A percentile compares a stretch with the other conserved stretches of the same genome.
phyloP scores from a whole-genome alignment of 2,797 vertebrate species.

The Silurus aristotelis region DNA sequence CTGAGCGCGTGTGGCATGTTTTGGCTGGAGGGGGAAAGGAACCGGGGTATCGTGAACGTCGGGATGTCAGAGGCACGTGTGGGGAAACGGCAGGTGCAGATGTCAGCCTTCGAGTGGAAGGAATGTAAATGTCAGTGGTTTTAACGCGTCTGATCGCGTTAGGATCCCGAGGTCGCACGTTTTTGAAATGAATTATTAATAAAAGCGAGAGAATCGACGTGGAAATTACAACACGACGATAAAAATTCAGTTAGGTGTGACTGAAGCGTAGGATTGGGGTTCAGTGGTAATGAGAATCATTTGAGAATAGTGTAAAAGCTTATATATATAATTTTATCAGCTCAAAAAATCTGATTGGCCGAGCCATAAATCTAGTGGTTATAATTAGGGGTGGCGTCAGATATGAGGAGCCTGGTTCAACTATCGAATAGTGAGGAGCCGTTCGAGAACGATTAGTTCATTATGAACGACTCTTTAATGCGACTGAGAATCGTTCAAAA shows the following conservation, averaged over 20 bases:
- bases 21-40: neutral
- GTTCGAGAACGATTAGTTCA: too few relatives aligned
- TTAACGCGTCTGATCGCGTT: slow-evolving; percentile 58
- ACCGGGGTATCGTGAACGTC: neutral
- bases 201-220: neutral
- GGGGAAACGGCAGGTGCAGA: slow-evolving; percentile 48
- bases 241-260: neutral
- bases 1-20: slow-evolving; percentile 4
- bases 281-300: neutral
- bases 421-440: too few relatives aligned
- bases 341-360: neutral
- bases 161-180: neutral
- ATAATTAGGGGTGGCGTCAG: too few relatives aligned
- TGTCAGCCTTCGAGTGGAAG: slow-evolving; percentile 59
- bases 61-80: slow-evolving; percentile 1
- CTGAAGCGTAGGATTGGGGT: neutral
- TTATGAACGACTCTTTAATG: too few relatives aligned
- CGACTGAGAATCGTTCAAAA: too few relatives aligned
- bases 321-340: neutral
- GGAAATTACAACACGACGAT: neutral
- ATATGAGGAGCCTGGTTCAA: too few relatives aligned
- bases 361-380: neutral
- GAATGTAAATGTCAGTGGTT: slow-evolving; percentile 66
- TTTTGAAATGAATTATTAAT: neutral
- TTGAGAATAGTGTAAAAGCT: neutral